Conservation (phyloP, 2,113 vertebrate genomes). For the Chamaea fasciata region DNA sequence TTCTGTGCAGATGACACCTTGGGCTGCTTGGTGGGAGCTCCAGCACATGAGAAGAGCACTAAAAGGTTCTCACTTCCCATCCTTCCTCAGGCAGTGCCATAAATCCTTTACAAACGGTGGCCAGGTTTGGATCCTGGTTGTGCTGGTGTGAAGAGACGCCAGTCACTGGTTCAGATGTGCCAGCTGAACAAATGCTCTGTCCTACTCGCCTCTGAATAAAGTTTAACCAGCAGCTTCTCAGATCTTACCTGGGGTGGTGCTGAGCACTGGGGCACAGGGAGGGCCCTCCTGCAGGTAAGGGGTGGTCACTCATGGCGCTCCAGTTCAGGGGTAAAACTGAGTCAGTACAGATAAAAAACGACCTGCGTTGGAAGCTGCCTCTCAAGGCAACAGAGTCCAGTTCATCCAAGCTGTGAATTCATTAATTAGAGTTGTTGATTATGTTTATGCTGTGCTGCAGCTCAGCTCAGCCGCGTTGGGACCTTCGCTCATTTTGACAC, state of each 20-base stretch:
- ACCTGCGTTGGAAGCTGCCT: background rate
- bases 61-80: background rate
- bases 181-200: background rate
- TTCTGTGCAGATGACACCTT: background rate
- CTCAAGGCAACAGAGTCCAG: background rate
- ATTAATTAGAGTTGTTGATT: background rate
- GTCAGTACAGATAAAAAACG: background rate
- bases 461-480: background rate
- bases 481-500: background rate
- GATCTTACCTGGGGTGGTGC: background rate
- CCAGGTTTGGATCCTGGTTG: background rate
- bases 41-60: background rate
- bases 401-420: background rate
- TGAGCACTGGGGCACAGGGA: background rate
- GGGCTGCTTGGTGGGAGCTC: background rate
- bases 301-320: background rate
- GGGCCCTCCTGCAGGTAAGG: background rate
- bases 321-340: background rate
- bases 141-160: background rate
- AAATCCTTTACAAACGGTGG: background rate
- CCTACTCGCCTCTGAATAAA: background rate
- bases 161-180: background rate
- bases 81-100: background rate
- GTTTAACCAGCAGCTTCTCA: background rate
- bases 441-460: background rate